Conservation (phyloP, 1,140 invertebrate genomes). For the Halotydeus destructor region DNA sequence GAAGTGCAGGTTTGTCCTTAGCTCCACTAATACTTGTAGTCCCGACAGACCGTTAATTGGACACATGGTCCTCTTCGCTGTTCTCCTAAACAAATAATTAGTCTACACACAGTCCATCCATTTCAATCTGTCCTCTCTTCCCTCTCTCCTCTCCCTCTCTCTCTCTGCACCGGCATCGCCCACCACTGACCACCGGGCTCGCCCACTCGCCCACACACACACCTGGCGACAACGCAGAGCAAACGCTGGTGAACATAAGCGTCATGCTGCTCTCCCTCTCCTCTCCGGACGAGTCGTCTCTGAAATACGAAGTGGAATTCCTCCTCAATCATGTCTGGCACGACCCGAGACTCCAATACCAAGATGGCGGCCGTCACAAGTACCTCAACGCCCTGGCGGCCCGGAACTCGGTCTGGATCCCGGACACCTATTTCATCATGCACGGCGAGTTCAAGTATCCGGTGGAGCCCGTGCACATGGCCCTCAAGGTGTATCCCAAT, state of each 20-base stretch:
- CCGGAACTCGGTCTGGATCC: slow-evolving; percentile 68
- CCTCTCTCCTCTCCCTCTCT: no score
- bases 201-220: not conserved
- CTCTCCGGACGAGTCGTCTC: slow-evolving; percentile 79
- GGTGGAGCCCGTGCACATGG: slow-evolving; percentile 69
- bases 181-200: no score
- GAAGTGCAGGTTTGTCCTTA: no score
- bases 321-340: slow-evolving; percentile 72
- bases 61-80: no score
- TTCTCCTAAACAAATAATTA: no score
- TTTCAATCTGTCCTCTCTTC: no score
- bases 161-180: no score
- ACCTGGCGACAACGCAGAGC: not conserved
- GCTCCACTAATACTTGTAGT: no score
- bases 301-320: slow-evolving; percentile 89
- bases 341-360: slow-evolving; percentile 59
- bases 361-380: slow-evolving; percentile 57
- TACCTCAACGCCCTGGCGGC: slow-evolving; percentile 75
- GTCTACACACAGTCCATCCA: no score
- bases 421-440: slow-evolving; percentile 85
- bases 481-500: slow-evolving; percentile 65
- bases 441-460: slow-evolving; percentile 56
- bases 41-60: no score
- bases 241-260: slow-evolving; percentile 78
- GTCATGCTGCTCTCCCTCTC: slow-evolving; percentile 73